phyloP scores from a whole-genome alignment of 35 echinoderm and acorn worm species.

The Diadema setosum region DNA sequence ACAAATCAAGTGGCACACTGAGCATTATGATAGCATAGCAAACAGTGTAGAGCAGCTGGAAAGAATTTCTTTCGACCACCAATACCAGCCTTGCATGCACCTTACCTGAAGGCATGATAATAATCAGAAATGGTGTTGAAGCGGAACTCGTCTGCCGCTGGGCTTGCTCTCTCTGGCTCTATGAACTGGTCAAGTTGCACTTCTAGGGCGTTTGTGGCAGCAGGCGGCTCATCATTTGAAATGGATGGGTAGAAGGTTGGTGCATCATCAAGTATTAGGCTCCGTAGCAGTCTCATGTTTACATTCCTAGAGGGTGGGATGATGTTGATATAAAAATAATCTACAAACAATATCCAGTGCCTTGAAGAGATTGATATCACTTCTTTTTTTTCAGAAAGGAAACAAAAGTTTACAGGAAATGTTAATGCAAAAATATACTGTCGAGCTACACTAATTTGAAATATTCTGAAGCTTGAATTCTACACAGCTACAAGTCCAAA shows the following conservation, averaged over 20 bases:
- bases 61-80: no score
- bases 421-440: neutral
- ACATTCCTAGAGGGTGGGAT: neutral
- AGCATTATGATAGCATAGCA: no score
- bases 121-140: constrained; percentile 10
- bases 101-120: constrained; percentile 24
- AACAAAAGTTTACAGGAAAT: neutral
- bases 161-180: neutral
- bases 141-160: neutral
- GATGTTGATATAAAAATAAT: neutral
- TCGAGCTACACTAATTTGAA: no score
- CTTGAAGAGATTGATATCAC: neutral
- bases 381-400: neutral
- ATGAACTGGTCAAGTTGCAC: neutral
- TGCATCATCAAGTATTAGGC: neutral
- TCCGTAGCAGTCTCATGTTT: neutral
- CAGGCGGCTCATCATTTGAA: neutral
- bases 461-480: no score
- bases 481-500: no score
- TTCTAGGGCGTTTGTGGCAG: neutral
- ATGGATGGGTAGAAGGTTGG: neutral
- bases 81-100: no score
- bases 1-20: no score
- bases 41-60: no score
- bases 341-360: neutral